Evolutionary conservation across 2,797 vertebrate species (phyloP).

Genomic region (Syndactyla subalaris): DNA sequence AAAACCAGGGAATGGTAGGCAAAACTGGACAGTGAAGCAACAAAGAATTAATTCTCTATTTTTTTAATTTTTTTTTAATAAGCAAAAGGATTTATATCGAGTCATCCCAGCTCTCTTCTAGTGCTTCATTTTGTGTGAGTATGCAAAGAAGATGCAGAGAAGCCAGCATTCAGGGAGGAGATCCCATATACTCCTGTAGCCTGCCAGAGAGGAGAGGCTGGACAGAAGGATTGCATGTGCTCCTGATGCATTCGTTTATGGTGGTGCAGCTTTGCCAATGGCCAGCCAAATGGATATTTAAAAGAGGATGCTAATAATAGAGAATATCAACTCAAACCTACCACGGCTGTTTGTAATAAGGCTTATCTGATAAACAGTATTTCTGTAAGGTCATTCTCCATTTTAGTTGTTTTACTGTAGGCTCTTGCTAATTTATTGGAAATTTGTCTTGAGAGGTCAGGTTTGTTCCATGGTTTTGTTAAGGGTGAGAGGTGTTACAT

Average conservation of each 20-base stretch:
- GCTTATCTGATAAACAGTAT: background rate
- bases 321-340: background rate
- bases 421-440: background rate
- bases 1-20: background rate
- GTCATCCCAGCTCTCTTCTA: background rate
- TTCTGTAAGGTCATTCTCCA: background rate
- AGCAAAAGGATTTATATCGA: background rate
- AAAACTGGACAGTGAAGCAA: background rate
- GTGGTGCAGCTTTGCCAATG: background rate
- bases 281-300: background rate
- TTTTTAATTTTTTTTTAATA: background rate
- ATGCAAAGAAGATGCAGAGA: background rate
- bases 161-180: background rate
- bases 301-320: background rate
- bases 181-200: background rate
- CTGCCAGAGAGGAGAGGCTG: background rate
- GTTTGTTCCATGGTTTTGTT: background rate
- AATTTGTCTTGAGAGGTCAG: background rate
- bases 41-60: background rate
- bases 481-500: background rate
- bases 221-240: background rate
- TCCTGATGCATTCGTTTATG: background rate
- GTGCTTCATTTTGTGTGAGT: background rate
- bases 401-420: slow-evolving; percentile 11
- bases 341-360: background rate